Percentiles rank a stretch among this genome's conserved stretches.
phyloP scores from a whole-genome alignment of 2,797 vertebrate genomes.

The Microctenopoma stevenorrisi region DNA sequence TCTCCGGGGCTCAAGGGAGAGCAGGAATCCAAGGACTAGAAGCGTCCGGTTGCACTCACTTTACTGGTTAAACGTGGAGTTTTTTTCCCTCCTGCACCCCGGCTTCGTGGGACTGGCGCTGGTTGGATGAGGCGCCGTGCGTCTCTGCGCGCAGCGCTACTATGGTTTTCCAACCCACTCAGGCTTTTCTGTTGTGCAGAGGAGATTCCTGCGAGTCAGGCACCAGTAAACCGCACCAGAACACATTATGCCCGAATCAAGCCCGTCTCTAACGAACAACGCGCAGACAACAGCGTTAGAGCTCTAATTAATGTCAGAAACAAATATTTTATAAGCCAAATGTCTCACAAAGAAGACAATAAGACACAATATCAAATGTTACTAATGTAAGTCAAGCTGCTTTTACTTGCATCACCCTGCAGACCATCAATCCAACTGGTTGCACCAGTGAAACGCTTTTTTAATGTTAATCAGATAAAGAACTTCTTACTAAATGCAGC shows the following conservation, averaged over 20 bases:
- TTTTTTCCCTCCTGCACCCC: slow-evolving; percentile 4
- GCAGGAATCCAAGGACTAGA: not conserved
- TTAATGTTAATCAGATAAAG: slow-evolving; percentile 18
- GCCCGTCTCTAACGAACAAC: slow-evolving; percentile 16
- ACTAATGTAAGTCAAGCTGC: not conserved
- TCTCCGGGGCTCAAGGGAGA: not conserved
- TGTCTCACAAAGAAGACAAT: not conserved
- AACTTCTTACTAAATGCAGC: slow-evolving; percentile 12
- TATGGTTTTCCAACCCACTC: slow-evolving; percentile 62
- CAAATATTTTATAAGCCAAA: not conserved
- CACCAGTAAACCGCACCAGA: slow-evolving; percentile 71
- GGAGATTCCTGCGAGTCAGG: slow-evolving; percentile 77
- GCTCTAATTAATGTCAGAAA: not conserved
- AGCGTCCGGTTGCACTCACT: slow-evolving; percentile 41
- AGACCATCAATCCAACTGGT: not conserved
- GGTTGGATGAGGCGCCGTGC: slow-evolving; percentile 77
- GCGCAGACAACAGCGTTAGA: not conserved
- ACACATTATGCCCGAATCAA: slow-evolving; percentile 30
- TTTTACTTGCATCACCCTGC: not conserved
- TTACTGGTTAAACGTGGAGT: slow-evolving; percentile 48
- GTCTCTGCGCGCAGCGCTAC: slow-evolving; percentile 65
- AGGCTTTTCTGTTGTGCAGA: slow-evolving; percentile 68
- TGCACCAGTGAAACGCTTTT: slow-evolving; percentile 30
- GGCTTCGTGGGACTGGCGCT: slow-evolving; percentile 62
- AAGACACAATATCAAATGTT: not conserved